A percentile compares a stretch with the other conserved stretches of the same genome.
Conservation (phyloP, 35 echinoderm and acorn worm species). For the Hemicentrotus pulcherrimus region DNA sequence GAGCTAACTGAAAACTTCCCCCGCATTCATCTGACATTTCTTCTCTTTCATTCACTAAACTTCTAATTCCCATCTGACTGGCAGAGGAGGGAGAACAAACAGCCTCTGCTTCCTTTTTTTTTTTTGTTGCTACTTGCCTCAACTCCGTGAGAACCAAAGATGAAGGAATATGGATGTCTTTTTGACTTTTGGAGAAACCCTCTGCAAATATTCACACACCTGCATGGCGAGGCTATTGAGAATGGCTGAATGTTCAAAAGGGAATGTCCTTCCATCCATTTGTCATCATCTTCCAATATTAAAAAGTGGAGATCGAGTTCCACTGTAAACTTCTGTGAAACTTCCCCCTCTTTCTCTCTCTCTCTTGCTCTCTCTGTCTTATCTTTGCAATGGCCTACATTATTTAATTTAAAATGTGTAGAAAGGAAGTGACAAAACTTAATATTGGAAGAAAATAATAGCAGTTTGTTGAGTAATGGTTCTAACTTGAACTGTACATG, state of each 20-base stretch:
- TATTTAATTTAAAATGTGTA: no score
- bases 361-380: no score
- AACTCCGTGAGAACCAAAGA: background rate
- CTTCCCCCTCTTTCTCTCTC: background rate
- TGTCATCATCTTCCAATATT: background rate
- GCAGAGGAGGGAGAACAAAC: background rate
- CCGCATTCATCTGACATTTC: background rate
- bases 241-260: background rate
- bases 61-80: background rate
- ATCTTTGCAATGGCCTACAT: no score
- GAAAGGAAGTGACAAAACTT: no score
- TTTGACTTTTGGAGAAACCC: background rate
- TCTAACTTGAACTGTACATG: no score
- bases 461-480: no score
- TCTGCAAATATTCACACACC: slow-evolving; percentile 2
- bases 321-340: background rate
- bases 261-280: background rate
- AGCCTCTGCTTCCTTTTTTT: background rate
- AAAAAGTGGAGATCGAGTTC: no score
- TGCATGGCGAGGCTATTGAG: background rate
- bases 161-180: background rate
- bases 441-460: no score
- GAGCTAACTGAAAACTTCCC: background rate
- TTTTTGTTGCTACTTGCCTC: background rate
- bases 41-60: background rate